Conservation (phyloP, 2,797 vertebrate species). For the Sorex maritimensis region DNA sequence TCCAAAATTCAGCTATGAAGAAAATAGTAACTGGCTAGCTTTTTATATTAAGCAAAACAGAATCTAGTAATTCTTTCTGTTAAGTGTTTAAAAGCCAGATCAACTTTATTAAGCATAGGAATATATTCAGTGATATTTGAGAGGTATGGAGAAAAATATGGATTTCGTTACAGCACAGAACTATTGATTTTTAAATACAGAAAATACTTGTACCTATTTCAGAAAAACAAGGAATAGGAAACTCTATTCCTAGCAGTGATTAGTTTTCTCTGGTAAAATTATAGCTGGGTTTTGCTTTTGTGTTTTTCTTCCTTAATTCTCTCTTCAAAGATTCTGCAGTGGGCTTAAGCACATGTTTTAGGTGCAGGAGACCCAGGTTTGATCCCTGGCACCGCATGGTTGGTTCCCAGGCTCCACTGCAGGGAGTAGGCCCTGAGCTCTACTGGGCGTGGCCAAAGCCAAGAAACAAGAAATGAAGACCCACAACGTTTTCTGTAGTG, state of each 20-base stretch:
- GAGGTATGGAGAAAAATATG: neutral
- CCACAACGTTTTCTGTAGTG: neutral
- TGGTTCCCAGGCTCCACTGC: no score
- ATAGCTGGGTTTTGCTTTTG: slow-evolving; percentile 30
- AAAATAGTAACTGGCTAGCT: neutral
- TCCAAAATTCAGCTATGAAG: slow-evolving; percentile 6
- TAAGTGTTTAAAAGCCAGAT: slow-evolving; percentile 30
- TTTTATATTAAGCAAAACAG: slow-evolving; percentile 16
- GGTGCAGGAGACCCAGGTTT: no score
- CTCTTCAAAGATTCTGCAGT: slow-evolving; percentile 8
- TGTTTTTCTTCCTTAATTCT: neutral
- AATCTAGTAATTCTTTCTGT: neutral
- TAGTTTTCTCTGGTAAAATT: slow-evolving; percentile 47
- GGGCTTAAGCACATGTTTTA: no score
- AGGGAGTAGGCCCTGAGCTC: no score
- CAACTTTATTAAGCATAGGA: neutral
- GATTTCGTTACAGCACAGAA: neutral
- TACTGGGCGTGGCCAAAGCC: no score
- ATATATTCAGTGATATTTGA: neutral
- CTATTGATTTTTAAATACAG: slow-evolving; percentile 16
- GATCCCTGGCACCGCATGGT: no score
- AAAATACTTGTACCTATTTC: slow-evolving; percentile 10
- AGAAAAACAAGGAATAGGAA: neutral
- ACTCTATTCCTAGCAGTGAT: neutral
- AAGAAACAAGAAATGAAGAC: no score